Conservation (phyloP, 2,888 invertebrate genomes). For the Argynnis bischoffii region DNA sequence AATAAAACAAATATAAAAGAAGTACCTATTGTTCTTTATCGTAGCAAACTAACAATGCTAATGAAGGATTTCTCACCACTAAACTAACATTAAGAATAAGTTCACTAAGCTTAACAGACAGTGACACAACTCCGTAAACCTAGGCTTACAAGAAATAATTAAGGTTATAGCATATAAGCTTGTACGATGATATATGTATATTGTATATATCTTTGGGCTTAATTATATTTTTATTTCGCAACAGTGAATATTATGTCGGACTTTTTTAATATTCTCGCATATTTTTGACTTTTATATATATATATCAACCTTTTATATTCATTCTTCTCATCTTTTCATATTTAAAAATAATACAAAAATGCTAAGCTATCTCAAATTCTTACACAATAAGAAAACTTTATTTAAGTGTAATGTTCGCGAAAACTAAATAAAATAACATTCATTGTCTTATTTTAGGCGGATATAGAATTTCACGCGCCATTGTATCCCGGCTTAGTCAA, state of each 20-base stretch:
- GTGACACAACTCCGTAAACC: slow-evolving; percentile 10
- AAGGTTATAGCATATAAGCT: slow-evolving; percentile 1
- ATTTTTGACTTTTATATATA: too few species aligned
- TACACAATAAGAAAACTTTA: too few species aligned
- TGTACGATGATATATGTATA: background rate
- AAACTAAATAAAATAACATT: background rate
- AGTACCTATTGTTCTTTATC: background rate
- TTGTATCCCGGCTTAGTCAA: slow-evolving; percentile 21
- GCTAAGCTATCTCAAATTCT: too few species aligned
- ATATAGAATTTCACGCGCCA: slow-evolving; percentile 5
- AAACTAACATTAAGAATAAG: slow-evolving; percentile 8
- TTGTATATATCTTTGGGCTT: background rate
- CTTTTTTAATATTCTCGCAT: too few species aligned
- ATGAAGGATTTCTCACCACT: background rate
- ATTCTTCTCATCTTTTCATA: too few species aligned
- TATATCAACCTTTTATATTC: too few species aligned
- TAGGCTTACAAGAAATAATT: slow-evolving; percentile 13
- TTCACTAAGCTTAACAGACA: background rate
- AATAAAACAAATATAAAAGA: background rate
- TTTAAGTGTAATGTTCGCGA: background rate
- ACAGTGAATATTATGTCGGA: too few species aligned
- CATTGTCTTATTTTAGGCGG: slow-evolving; percentile 2
- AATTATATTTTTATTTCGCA: too few species aligned
- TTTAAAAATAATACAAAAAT: too few species aligned
- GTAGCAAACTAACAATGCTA: background rate